These are phyloP conservation scores for Bradypodion pumilum DNA, from an alignment of 2,797 vertebrate genomes.

Conservation along the genomic window DNA sequence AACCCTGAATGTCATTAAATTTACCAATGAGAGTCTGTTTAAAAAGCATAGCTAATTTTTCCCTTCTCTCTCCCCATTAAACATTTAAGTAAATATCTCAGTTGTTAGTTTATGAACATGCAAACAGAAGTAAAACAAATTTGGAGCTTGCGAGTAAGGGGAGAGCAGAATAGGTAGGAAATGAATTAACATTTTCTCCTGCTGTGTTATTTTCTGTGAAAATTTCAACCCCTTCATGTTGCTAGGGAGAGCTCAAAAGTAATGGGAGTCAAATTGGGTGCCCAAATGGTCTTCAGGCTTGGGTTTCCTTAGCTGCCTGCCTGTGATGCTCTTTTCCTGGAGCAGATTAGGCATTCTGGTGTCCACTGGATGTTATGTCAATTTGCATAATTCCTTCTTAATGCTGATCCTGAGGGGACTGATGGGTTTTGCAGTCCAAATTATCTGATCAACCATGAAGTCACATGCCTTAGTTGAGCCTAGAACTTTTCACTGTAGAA, in stretches of 20 bases:
- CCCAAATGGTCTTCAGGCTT: too few relatives aligned
- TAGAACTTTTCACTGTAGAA: background rate
- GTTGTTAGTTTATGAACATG: background rate
- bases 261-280: background rate
- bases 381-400: background rate
- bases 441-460: too few relatives aligned
- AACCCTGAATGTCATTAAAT: conserved; percentile 19
- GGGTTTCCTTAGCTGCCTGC: background rate
- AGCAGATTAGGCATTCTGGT: background rate
- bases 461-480: background rate
- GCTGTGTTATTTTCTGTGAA: background rate
- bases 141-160: background rate
- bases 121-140: background rate
- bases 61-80: background rate
- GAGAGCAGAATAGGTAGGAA: background rate
- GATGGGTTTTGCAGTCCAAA: too few relatives aligned
- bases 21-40: background rate
- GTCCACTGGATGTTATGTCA: background rate
- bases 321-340: background rate
- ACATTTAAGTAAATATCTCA: background rate
- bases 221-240: background rate
- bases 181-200: background rate
- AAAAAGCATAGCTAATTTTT: conserved; percentile 6
- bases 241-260: background rate
- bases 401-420: background rate